phyloP scores from a whole-genome alignment of 2,888 invertebrate genomes.

The Metalampra italica region DNA sequence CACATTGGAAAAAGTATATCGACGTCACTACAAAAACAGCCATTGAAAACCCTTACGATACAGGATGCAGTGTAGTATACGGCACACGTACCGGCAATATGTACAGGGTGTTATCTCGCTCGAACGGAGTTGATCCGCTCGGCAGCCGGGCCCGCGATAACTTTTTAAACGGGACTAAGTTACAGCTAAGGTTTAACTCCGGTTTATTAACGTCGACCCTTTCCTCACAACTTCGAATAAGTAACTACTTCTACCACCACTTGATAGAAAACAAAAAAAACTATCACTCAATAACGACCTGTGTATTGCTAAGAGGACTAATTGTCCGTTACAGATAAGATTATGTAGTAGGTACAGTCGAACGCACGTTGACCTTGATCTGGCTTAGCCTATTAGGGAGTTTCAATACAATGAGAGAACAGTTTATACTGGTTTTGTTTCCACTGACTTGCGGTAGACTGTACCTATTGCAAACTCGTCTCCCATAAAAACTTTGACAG shows the following conservation, averaged over 20 bases:
- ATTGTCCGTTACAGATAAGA: too few relatives aligned
- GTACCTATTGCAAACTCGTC: too few relatives aligned
- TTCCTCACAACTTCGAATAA: background rate
- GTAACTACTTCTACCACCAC: background rate
- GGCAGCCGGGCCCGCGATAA: constrained; percentile 21
- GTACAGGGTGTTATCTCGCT: constrained; percentile 30
- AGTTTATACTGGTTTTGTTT: too few relatives aligned
- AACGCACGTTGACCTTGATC: too few relatives aligned
- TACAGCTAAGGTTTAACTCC: constrained; percentile 9
- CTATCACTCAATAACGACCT: background rate
- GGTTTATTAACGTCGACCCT: constrained; percentile 14
- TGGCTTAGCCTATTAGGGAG: too few relatives aligned
- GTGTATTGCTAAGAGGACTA: background rate
- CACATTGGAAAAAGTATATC: too few relatives aligned
- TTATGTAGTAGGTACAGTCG: too few relatives aligned
- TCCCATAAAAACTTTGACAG: too few relatives aligned
- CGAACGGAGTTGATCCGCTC: constrained; percentile 20
- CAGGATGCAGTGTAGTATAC: background rate
- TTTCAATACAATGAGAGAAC: too few relatives aligned
- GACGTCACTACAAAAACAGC: background rate
- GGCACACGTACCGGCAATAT: constrained; percentile 25
- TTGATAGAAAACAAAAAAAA: background rate
- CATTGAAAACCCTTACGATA: background rate
- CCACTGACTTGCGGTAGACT: too few relatives aligned
- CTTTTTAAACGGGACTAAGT: constrained; percentile 20